Conservation (phyloP, 1,140 invertebrate species). For the Orius insidiosus region DNA sequence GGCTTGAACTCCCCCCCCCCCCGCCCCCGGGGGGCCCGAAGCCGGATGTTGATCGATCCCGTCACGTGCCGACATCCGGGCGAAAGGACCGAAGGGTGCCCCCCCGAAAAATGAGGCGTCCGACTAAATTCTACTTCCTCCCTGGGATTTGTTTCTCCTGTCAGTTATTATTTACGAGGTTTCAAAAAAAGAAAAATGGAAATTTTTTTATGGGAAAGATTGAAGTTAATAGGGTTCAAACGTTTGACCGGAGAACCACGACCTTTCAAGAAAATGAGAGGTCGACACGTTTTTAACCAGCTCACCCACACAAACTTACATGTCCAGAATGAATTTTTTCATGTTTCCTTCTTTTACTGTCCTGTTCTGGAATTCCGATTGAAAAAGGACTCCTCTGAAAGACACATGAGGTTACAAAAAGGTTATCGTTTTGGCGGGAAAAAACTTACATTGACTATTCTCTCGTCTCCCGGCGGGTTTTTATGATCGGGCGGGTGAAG, state of each 20-base stretch:
- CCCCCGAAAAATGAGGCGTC: too few species aligned
- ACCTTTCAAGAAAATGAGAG: neutral
- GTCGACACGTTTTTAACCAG: too few species aligned
- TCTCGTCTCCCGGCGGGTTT: slow-evolving; percentile 19
- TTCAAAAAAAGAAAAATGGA: slow-evolving; percentile 8
- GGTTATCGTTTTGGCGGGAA: neutral
- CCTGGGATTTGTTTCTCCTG: too few species aligned
- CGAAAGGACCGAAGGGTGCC: too few species aligned
- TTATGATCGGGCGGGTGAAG: slow-evolving; percentile 19
- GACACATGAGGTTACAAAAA: neutral
- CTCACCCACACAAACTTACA: slow-evolving; percentile 15
- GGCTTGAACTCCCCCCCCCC: too few species aligned
- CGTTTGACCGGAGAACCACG: neutral
- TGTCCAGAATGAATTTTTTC: slow-evolving; percentile 22
- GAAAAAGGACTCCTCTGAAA: slow-evolving; percentile 34
- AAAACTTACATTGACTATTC: slow-evolving; percentile 19
- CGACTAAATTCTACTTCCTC: too few species aligned
- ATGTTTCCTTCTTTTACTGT: slow-evolving; percentile 25
- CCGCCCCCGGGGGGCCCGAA: too few species aligned
- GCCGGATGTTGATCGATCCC: too few species aligned
- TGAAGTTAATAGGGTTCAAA: neutral
- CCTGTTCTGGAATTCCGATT: slow-evolving; percentile 26
- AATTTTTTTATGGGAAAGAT: slow-evolving; percentile 6
- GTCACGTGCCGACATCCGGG: too few species aligned
- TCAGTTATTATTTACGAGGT: too few species aligned